phyloP scores from a whole-genome alignment of 1,140 invertebrate genomes.

The Mamestra configurata region DNA sequence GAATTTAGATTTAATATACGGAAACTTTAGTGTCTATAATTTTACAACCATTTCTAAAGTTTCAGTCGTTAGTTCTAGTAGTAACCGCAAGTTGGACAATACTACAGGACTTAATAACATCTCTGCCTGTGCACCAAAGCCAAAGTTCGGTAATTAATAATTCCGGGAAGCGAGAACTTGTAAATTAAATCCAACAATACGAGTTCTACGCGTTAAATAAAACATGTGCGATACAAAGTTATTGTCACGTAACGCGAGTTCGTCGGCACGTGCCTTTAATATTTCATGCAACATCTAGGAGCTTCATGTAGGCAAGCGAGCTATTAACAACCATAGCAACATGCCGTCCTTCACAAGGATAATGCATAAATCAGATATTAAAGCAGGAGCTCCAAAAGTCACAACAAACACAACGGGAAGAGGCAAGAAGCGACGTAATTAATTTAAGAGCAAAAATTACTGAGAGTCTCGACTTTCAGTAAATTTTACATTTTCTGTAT shows the following conservation, averaged over 20 bases:
- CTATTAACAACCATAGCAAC: slow-evolving; percentile 10
- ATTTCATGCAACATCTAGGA: slow-evolving; percentile 23
- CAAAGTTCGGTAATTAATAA: slow-evolving; percentile 58
- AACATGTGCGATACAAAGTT: slow-evolving; percentile 39
- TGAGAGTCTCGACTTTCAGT: background rate
- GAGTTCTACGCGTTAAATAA: slow-evolving; percentile 29
- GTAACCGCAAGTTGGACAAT: slow-evolving; percentile 50
- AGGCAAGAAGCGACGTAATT: background rate
- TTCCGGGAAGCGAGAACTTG: slow-evolving; percentile 38
- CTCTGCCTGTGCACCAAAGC: slow-evolving; percentile 32
- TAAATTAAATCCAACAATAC: slow-evolving; percentile 52
- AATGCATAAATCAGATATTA: slow-evolving; percentile 16
- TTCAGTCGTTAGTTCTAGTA: slow-evolving; percentile 47
- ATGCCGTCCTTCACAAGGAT: background rate
- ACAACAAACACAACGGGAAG: slow-evolving; percentile 3
- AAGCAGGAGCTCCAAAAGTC: background rate
- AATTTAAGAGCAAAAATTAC: slow-evolving; percentile 16
- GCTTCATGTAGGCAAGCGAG: slow-evolving; percentile 3
- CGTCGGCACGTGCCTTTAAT: slow-evolving; percentile 33
- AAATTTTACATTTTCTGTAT: slow-evolving; percentile 6
- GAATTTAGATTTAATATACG: slow-evolving; percentile 38
- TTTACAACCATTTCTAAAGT: slow-evolving; percentile 44
- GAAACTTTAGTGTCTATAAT: slow-evolving; percentile 41
- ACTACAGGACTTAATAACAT: slow-evolving; percentile 51
- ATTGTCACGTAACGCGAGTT: slow-evolving; percentile 47